Percentiles rank a stretch among this genome's conserved stretches.
Conservation (phyloP, 2,113 vertebrate species). For the Mus musculus region DNA sequence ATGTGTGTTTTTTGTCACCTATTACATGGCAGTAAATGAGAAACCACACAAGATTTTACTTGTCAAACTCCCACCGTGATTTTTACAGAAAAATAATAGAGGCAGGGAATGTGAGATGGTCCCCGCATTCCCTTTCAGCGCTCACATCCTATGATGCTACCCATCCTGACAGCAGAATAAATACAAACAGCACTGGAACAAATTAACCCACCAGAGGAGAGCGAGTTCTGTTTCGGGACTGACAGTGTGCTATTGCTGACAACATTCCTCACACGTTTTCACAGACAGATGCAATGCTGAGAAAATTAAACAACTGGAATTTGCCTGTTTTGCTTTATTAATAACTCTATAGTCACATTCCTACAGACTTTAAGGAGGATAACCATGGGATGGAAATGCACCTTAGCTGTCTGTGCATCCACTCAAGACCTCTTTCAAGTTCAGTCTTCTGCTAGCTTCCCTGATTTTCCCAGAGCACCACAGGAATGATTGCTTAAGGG, state of each 20-base stretch:
- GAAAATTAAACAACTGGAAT: constrained; percentile 33
- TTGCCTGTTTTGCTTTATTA: not conserved
- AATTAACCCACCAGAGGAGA: constrained; percentile 39
- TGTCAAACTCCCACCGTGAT: constrained; percentile 58
- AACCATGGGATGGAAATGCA: not conserved
- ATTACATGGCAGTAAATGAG: constrained; percentile 56
- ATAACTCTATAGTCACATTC: constrained; percentile 1
- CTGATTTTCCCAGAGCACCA: not conserved
- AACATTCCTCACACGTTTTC: not conserved
- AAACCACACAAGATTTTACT: constrained; percentile 54
- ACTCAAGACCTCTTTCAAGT: not conserved
- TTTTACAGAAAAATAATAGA: constrained; percentile 60
- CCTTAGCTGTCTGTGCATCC: not conserved
- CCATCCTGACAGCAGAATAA: constrained; percentile 37
- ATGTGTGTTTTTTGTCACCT: constrained; percentile 40
- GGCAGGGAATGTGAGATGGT: not conserved
- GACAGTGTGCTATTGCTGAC: not conserved
- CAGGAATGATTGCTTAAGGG: not conserved
- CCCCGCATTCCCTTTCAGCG: not conserved
- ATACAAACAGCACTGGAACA: not conserved
- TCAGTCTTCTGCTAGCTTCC: not conserved
- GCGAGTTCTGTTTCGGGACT: not conserved
- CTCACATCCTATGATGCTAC: not conserved
- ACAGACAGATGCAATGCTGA: not conserved
- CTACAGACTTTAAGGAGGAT: not conserved